Evolutionary conservation across 2,113 vertebrate genomes (phyloP).

Genomic region (Pongo abelii): DNA sequence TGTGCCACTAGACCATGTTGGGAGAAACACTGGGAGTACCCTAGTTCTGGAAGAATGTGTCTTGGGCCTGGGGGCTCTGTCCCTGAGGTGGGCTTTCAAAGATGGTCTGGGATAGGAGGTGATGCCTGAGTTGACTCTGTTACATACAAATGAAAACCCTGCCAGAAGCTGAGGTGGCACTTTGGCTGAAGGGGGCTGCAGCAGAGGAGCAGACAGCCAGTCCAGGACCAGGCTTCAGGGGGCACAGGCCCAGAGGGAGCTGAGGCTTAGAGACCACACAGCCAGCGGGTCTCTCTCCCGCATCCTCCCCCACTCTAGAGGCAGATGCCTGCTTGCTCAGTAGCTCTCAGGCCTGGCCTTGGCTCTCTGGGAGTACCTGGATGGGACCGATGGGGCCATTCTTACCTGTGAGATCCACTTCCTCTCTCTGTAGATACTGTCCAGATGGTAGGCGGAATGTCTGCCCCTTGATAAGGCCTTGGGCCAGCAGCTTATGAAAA

Average conservation of each 20-base stretch:
- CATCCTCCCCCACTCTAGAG: not conserved
- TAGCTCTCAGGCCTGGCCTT: not conserved
- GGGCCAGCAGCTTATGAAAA: constrained; percentile 94
- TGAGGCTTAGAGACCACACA: not conserved
- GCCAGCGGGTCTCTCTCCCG: not conserved
- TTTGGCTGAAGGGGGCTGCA: too few relatives aligned
- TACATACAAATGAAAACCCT: not conserved
- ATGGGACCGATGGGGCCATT: not conserved
- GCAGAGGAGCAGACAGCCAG: not conserved
- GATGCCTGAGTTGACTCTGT: not conserved
- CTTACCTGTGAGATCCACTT: constrained; percentile 94
- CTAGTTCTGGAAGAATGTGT: not conserved
- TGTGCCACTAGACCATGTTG: accelerated
- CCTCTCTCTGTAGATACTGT: constrained; percentile 90
- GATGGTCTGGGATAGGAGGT: too few relatives aligned
- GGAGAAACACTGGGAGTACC: not conserved
- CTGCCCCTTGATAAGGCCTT: constrained; percentile 97
- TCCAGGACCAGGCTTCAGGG: not conserved
- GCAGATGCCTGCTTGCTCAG: not conserved
- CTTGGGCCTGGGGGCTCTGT: not conserved
- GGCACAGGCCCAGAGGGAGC: not conserved
- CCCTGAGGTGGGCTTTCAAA: not conserved
- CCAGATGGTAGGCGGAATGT: constrained; percentile 91
- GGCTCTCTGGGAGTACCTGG: not conserved
- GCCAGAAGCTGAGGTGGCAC: not conserved